These are phyloP conservation scores for Tipula confusa DNA, from an alignment of 2,888 invertebrate genomes.

Conservation along the genomic window DNA sequence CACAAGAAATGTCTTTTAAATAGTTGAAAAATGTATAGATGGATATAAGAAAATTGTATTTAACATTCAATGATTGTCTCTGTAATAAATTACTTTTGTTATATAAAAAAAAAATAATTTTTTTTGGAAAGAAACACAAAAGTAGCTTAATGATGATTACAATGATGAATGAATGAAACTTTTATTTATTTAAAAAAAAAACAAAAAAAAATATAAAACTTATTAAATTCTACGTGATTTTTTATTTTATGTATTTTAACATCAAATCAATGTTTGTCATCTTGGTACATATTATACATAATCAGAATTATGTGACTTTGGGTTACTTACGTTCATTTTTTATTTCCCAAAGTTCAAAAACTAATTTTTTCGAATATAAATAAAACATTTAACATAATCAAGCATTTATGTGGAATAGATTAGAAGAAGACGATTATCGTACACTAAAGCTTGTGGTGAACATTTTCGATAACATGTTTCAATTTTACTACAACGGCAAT, in stretches of 20 bases:
- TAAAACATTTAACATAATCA: no score
- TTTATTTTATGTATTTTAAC: not conserved
- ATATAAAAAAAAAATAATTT: not conserved
- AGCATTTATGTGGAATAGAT: no score
- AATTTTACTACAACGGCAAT: no score
- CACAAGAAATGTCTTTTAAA: not conserved
- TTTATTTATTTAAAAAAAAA: not conserved
- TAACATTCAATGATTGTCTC: not conserved
- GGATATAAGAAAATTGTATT: not conserved
- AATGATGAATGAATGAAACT: not conserved
- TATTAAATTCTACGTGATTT: not conserved
- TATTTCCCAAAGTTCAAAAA: no score
- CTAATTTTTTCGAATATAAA: no score
- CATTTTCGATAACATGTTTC: no score
- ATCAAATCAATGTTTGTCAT: not conserved
- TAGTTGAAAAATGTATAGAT: not conserved
- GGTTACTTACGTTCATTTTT: not conserved
- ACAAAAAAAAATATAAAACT: not conserved
- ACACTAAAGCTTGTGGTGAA: no score
- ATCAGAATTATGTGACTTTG: not conserved
- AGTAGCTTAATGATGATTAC: slow-evolving; percentile 6
- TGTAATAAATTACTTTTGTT: not conserved
- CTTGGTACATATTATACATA: no score
- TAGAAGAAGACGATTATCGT: no score
- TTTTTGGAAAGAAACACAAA: not conserved